Evolutionary conservation across 2,113 vertebrate species (phyloP).

Genomic region (Hippocampus abdominalis): DNA sequence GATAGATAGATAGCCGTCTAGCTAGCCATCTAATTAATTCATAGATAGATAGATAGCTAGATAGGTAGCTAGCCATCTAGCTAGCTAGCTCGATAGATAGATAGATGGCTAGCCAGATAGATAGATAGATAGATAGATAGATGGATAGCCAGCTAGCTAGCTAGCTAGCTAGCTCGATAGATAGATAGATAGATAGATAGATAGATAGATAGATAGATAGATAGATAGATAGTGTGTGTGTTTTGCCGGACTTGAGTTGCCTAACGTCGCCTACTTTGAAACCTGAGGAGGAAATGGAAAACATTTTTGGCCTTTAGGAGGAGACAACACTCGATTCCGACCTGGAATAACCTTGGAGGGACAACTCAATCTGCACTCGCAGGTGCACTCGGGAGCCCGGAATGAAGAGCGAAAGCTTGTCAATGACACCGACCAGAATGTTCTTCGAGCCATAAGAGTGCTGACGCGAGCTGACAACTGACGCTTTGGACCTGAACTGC

Average conservation of each 20-base stretch:
- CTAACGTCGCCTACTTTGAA: conserved; percentile 23
- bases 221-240: no score
- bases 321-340: background rate
- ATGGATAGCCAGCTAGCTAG: no score
- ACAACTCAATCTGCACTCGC: conserved; percentile 1
- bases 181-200: no score
- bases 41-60: no score
- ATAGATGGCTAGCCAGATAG: no score
- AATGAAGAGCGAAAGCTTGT: background rate
- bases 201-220: no score
- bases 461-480: background rate
- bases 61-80: no score
- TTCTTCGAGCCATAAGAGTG: background rate
- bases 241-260: background rate
- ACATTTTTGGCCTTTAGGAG: background rate
- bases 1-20: no score
- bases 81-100: no score
- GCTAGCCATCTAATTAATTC: no score
- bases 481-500: conserved; percentile 4
- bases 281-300: conserved; percentile 1
- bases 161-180: no score
- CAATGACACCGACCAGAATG: background rate
- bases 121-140: no score
- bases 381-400: background rate
- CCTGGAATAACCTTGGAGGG: background rate